These are phyloP conservation scores for Pangasius krempfi DNA, from an alignment of 2,797 vertebrate genomes.

Conservation along the genomic window DNA sequence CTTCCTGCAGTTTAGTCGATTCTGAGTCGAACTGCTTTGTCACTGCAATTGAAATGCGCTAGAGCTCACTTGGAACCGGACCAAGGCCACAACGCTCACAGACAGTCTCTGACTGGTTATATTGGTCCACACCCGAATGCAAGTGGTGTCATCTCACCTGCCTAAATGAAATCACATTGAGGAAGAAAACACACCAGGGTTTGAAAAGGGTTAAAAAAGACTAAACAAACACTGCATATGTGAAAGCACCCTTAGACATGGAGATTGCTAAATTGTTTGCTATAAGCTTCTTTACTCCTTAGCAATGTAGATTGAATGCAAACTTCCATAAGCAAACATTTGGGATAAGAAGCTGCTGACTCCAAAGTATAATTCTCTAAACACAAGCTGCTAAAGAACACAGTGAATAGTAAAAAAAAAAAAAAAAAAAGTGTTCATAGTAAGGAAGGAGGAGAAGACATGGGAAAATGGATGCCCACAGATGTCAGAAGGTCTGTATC, in stretches of 20 bases:
- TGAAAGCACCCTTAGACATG: background rate
- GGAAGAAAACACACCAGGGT: background rate
- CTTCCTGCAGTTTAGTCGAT: background rate
- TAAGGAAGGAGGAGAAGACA: background rate
- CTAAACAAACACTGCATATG: background rate
- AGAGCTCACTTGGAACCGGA: background rate
- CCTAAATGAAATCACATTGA: background rate
- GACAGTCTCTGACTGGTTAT: background rate
- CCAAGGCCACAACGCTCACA: background rate
- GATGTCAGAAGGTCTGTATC: slow-evolving; percentile 56
- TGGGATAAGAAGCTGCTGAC: background rate
- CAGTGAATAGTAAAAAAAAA: background rate
- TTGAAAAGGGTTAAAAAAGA: too few species aligned
- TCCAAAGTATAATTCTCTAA: background rate
- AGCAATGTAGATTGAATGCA: background rate
- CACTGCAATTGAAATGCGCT: background rate
- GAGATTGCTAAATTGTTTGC: too few species aligned
- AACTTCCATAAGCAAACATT: background rate
- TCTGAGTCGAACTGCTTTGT: background rate
- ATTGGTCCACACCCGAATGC: background rate
- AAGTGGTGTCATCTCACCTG: background rate
- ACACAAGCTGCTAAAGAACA: slow-evolving; percentile 1
- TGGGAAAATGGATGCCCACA: background rate
- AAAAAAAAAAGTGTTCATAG: background rate
- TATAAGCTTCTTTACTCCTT: background rate